Evolutionary conservation across 1,140 invertebrate species (phyloP), one percentile per base, ranked within the genome.

Genomic region (Radopholus similis): DNA sequence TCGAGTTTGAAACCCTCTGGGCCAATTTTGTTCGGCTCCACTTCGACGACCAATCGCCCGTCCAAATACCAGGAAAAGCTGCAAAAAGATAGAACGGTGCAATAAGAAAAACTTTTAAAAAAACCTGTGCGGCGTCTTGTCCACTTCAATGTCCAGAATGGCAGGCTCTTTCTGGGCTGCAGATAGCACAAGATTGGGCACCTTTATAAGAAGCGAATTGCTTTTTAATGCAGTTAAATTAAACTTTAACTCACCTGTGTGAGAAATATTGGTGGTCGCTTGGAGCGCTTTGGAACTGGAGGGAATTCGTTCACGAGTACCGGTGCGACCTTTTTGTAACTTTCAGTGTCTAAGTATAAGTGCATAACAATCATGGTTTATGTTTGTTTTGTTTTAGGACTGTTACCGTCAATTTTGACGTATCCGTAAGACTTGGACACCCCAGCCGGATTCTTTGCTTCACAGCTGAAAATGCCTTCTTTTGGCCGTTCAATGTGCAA

Each of bases 371-470:
- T 49, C 6, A 63, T 38, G 53, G 30, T 18, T 8, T 26, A 34
- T 35, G 8, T 23, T 65, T 53, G 15, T 70, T 34, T 40, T n/a
- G 30, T 47, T 15, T 62, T 44, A 18, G 34, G 40, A 23, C 5
- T 18, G n/a, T n/a, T 37, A 81, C 77, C 75, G 47, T 72, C 71
- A 4, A 80, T 63, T 34, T 71, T 75, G 44, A 80, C 68, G 40
- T 82, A 80, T 11, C 78, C 78, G 66, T 80, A 80, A 44, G 71
- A 78, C 21, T 77, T 82, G 53, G 75, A 78, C 30, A 72, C 66
- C 18, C 79, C 79, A 13, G 78, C 78, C 55, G 72, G 42, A 57
- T 72, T 51, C 30, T 47, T 32, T 18, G 42, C 53, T 21, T 26
- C 13, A 35, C 32, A 56, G 35, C 26, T 47, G n/a, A 64, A 66